These are phyloP conservation scores for Pyrrhosoma nymphula DNA, from an alignment of 2,888 invertebrate species.

Conservation along the genomic window DNA sequence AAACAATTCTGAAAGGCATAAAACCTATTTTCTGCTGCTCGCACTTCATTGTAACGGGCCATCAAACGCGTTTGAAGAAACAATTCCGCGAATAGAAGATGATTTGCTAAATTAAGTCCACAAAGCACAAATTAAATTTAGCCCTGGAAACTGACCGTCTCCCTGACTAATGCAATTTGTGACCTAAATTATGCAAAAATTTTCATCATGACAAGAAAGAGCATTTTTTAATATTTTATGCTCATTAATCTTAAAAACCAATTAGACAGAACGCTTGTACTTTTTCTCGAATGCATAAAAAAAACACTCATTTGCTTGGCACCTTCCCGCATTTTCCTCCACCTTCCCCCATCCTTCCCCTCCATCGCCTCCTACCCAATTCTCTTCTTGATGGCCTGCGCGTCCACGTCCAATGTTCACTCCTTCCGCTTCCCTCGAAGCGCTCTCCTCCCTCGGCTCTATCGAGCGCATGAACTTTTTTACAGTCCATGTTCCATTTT, in stretches of 20 bases:
- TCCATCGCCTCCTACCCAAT: too few species aligned
- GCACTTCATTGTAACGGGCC: not conserved
- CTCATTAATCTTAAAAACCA: constrained; percentile 58
- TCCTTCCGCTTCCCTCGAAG: not conserved
- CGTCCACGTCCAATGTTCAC: not conserved
- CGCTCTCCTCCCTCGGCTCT: too few species aligned
- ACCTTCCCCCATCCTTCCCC: not conserved
- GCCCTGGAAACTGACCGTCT: not conserved
- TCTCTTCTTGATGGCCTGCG: too few species aligned
- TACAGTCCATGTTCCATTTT: not conserved
- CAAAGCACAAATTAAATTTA: constrained; percentile 45
- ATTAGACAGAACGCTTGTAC: constrained; percentile 19
- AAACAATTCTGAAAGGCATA: not conserved
- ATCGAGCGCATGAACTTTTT: not conserved
- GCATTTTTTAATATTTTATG: constrained; percentile 50
- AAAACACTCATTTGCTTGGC: not conserved
- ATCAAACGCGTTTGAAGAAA: not conserved
- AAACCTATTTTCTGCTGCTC: not conserved
- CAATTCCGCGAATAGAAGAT: not conserved
- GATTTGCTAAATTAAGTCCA: not conserved
- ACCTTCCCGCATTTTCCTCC: not conserved
- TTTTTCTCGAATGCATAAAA: not conserved
- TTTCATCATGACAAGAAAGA: constrained; percentile 36
- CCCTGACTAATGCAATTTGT: constrained; percentile 51
- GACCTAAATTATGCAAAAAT: constrained; percentile 44